A percentile compares a stretch with the other conserved stretches of the same genome.
Evolutionary conservation across 2,113 vertebrate species (phyloP).

Genomic region (Trematomus loennbergii): DNA sequence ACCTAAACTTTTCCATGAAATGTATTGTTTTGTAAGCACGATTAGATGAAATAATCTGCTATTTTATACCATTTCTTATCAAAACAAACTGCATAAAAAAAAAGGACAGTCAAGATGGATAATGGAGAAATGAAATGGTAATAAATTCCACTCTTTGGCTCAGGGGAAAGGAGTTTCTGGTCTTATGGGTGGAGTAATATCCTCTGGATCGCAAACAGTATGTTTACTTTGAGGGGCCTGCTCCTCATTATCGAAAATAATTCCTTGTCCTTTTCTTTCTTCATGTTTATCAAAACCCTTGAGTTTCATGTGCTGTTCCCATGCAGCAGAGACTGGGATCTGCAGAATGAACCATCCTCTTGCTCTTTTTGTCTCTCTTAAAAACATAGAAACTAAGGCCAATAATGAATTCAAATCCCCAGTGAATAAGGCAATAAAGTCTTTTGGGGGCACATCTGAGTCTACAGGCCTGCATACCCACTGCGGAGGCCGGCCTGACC

Average conservation of each 20-base stretch:
- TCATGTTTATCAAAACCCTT: conserved; percentile 16
- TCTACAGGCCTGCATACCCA: conserved; percentile 43
- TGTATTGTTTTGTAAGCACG: not conserved
- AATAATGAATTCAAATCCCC: conserved; percentile 72
- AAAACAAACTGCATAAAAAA: not conserved
- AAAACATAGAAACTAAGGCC: conserved; percentile 23
- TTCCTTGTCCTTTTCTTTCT: not conserved
- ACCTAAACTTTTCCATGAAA: not conserved
- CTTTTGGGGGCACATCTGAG: conserved; percentile 65
- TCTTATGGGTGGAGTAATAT: not conserved
- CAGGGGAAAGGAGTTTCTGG: not conserved
- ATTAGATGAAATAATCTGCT: not conserved
- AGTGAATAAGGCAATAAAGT: conserved; percentile 77
- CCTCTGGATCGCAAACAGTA: not conserved
- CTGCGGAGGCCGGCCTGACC: conserved; percentile 31
- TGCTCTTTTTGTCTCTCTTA: conserved; percentile 18
- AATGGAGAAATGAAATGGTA: not conserved
- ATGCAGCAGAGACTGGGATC: not conserved
- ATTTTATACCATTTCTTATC: not conserved
- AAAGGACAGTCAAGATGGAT: too few species aligned
- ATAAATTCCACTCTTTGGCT: not conserved
- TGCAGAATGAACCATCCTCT: not conserved
- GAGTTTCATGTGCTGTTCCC: not conserved
- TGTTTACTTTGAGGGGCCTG: conserved; percentile 8
- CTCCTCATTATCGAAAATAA: conserved; percentile 1